phyloP scores from a whole-genome alignment of 2,888 invertebrate genomes.

The Drosophila kanekoi region DNA sequence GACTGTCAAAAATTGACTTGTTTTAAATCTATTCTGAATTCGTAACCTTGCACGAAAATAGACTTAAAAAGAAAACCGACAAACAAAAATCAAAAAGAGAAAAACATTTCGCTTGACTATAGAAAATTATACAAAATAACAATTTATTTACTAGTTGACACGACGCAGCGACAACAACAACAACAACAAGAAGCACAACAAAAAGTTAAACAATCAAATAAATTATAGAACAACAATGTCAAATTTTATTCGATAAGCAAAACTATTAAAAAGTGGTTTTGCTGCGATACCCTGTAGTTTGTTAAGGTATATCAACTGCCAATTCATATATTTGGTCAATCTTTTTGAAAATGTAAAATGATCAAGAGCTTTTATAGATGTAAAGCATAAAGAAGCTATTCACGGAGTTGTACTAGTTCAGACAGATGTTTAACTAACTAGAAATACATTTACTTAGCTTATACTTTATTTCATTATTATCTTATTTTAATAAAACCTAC shows the following conservation, averaged over 20 bases:
- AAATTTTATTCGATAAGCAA: conserved; percentile 35
- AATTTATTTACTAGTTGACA: conserved; percentile 48
- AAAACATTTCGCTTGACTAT: conserved; percentile 15
- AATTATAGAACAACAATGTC: conserved; percentile 23
- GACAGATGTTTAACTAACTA: no score
- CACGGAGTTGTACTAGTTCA: no score
- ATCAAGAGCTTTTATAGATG: no score
- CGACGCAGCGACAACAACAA: conserved; percentile 6
- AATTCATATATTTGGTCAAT: no score
- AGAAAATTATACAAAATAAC: conserved; percentile 32
- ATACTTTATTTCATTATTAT: no score
- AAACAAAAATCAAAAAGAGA: conserved; percentile 26
- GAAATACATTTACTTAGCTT: no score
- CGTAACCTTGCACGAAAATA: conserved; percentile 55
- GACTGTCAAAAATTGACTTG: not conserved
- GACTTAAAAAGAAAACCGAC: conserved; percentile 46
- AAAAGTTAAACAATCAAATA: conserved; percentile 18
- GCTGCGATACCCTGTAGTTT: conserved; percentile 2
- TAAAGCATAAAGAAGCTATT: no score
- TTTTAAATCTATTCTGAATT: conserved; percentile 49
- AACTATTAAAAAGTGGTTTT: conserved; percentile 8
- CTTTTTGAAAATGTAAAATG: no score
- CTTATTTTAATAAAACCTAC: no score
- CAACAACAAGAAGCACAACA: conserved; percentile 17
- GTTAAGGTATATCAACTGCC: no score